Evolutionary conservation across 2,113 vertebrate species (phyloP).

Genomic region (Callorhinus ursinus): DNA sequence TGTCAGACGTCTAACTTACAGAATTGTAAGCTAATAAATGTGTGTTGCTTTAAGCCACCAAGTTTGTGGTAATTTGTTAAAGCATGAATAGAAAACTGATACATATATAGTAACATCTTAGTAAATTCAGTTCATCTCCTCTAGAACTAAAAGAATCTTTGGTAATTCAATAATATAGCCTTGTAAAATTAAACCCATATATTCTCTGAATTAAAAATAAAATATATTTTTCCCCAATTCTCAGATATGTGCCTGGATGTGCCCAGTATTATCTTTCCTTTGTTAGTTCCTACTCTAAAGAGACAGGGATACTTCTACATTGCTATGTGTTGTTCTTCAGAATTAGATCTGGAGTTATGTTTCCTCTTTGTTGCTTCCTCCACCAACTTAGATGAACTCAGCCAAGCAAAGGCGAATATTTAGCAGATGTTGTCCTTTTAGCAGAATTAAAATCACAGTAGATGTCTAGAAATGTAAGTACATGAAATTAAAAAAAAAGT

Average conservation of each 20-base stretch:
- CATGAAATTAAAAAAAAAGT: not conserved
- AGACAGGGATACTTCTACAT: not conserved
- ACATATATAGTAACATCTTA: not conserved
- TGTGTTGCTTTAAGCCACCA: not conserved
- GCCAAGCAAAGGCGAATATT: not conserved
- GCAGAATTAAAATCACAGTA: not conserved
- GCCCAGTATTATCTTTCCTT: too few species aligned
- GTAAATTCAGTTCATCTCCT: not conserved
- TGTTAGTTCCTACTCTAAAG: not conserved
- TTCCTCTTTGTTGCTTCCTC: constrained; percentile 20
- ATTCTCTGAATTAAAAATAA: not conserved
- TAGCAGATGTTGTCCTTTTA: not conserved
- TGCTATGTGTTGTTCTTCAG: not conserved
- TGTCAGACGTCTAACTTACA: not conserved
- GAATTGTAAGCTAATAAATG: not conserved
- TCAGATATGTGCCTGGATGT: not conserved
- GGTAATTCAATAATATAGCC: not conserved
- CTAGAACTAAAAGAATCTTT: not conserved
- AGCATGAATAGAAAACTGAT: not conserved
- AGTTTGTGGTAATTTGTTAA: not conserved
- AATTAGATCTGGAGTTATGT: not conserved
- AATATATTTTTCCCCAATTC: not conserved
- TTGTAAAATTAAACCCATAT: not conserved
- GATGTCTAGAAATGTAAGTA: not conserved
- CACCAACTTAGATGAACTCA: not conserved